These are phyloP conservation scores for Corvus moneduloides DNA, from an alignment of 2,113 vertebrate genomes.

Conservation along the genomic window DNA sequence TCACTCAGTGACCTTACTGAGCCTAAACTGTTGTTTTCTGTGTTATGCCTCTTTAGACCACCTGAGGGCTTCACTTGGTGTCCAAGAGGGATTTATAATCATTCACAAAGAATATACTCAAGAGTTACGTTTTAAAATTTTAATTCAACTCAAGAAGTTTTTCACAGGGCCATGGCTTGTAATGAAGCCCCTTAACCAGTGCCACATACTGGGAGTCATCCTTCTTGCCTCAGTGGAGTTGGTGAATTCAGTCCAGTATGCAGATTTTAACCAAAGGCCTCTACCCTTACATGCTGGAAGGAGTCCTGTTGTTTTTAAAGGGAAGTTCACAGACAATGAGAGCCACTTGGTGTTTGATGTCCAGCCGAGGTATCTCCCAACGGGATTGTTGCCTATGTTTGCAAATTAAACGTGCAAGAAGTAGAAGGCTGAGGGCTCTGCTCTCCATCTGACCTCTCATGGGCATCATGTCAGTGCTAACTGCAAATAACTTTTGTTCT, in stretches of 20 bases:
- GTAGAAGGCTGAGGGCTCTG: neutral
- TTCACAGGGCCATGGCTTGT: neutral
- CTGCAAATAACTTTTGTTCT: constrained; percentile 26
- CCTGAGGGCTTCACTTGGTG: neutral
- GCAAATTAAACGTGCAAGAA: neutral
- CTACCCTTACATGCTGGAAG: neutral
- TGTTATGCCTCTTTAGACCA: neutral
- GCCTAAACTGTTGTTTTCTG: neutral
- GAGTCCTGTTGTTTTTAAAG: neutral
- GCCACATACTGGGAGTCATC: neutral
- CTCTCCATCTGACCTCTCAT: constrained; percentile 20
- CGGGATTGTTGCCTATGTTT: neutral
- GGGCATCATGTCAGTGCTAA: neutral
- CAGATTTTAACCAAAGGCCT: neutral
- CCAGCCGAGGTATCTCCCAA: neutral
- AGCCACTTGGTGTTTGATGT: neutral
- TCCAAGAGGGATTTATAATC: neutral
- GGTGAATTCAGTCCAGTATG: neutral
- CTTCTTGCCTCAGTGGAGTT: neutral
- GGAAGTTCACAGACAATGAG: constrained; percentile 40
- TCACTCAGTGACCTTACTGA: neutral
- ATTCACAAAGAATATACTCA: neutral
- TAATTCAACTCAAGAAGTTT: neutral
- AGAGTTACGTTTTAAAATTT: neutral
- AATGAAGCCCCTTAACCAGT: neutral